These are phyloP conservation scores for Tragelaphus buxtoni DNA, from an alignment of 2,113 vertebrate species.

Conservation along the genomic window DNA sequence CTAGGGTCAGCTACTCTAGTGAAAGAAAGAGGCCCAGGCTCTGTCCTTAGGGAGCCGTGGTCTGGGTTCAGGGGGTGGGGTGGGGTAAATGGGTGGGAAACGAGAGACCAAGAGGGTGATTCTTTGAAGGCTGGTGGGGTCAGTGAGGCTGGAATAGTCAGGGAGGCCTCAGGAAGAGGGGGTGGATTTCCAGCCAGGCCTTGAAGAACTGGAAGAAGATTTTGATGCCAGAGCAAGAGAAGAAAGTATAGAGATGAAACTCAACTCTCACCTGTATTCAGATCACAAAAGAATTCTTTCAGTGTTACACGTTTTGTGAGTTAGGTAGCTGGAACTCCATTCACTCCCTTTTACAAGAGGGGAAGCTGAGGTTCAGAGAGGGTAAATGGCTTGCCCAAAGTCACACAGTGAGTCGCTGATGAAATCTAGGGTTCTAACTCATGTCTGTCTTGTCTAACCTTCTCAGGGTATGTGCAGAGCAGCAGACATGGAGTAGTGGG, in stretches of 20 bases:
- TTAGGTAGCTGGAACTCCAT: background rate
- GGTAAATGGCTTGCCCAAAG: background rate
- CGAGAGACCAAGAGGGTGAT: background rate
- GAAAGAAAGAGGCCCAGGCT: background rate
- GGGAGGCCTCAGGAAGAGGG: background rate
- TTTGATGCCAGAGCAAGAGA: background rate
- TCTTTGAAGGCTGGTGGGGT: background rate
- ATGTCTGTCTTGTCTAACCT: background rate
- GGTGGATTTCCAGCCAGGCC: background rate
- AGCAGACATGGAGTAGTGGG: background rate
- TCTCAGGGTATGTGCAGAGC: background rate
- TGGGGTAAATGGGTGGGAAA: background rate
- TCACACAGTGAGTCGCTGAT: background rate
- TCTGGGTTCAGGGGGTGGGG: background rate
- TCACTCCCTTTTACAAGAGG: background rate
- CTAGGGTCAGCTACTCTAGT: background rate
- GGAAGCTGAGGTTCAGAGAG: constrained; percentile 18
- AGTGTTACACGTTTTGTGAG: background rate
- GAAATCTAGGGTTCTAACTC: background rate
- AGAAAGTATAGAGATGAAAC: background rate
- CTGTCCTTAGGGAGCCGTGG: background rate
- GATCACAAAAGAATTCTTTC: background rate
- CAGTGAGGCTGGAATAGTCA: background rate
- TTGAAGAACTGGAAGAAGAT: background rate
- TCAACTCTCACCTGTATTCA: background rate